Evolutionary conservation across 2,888 invertebrate genomes (phyloP).

Genomic region (Mythimna vitellina): DNA sequence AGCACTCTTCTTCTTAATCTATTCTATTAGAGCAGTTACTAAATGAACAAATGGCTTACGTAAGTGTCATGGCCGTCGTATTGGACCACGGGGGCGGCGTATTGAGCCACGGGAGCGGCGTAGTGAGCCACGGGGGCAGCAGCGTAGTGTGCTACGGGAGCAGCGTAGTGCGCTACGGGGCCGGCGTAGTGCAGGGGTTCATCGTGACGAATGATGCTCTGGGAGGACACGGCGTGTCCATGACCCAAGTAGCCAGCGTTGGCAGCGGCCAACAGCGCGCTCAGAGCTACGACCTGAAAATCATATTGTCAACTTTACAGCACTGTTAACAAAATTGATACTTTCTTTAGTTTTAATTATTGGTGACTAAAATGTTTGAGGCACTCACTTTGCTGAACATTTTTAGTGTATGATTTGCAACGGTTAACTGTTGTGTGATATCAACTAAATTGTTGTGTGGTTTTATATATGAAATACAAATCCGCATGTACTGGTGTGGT

Average conservation of each 20-base stretch:
- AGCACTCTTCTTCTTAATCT: neutral
- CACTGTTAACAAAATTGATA: too few species aligned
- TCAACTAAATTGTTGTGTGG: slow-evolving; percentile 49
- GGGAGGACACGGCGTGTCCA: slow-evolving; percentile 63
- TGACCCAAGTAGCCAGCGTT: slow-evolving; percentile 71
- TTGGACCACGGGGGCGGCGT: slow-evolving; percentile 57
- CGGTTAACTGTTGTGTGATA: slow-evolving; percentile 66
- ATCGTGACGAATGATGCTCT: slow-evolving; percentile 64
- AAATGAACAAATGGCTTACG: slow-evolving; percentile 54
- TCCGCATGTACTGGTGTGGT: slow-evolving; percentile 33
- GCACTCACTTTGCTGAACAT: slow-evolving; percentile 73
- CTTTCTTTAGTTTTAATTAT: too few species aligned
- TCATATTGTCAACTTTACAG: too few species aligned
- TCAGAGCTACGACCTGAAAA: slow-evolving; percentile 55
- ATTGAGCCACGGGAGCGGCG: slow-evolving; percentile 52
- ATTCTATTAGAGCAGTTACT: neutral
- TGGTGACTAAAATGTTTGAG: too few species aligned
- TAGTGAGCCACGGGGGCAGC: slow-evolving; percentile 64
- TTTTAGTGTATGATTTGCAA: slow-evolving; percentile 49
- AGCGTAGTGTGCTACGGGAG: slow-evolving; percentile 49
- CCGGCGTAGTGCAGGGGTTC: slow-evolving; percentile 57
- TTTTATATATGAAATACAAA: slow-evolving; percentile 63
- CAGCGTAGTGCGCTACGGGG: slow-evolving; percentile 53
- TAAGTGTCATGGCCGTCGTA: slow-evolving; percentile 71
- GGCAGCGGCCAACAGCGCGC: slow-evolving; percentile 73